These are phyloP conservation scores for Trichopria drosophilae DNA, from an alignment of 2,888 invertebrate genomes.

Conservation along the genomic window DNA sequence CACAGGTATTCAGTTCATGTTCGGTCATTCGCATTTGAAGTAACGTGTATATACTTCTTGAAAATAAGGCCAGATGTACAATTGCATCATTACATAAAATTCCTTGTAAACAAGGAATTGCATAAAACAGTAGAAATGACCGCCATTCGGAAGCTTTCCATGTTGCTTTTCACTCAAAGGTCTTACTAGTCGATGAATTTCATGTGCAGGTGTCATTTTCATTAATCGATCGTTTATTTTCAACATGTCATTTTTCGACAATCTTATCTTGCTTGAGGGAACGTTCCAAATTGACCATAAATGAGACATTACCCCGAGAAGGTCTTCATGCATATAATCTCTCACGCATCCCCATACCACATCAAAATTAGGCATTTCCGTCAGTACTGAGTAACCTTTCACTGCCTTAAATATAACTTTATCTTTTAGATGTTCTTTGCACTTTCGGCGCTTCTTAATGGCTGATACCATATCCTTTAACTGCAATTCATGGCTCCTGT, in stretches of 20 bases:
- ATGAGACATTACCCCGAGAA: not conserved
- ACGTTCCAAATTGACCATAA: not conserved
- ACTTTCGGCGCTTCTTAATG: no score
- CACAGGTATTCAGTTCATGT: not conserved
- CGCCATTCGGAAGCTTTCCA: slow-evolving; percentile 14
- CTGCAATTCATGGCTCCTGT: not conserved
- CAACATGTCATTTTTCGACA: not conserved
- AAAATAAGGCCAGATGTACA: slow-evolving; percentile 4
- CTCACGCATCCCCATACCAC: not conserved
- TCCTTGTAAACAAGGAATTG: slow-evolving; percentile 10
- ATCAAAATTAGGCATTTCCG: not conserved
- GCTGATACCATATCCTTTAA: not conserved
- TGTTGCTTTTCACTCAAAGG: not conserved
- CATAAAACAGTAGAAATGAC: slow-evolving; percentile 7
- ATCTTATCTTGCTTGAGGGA: not conserved
- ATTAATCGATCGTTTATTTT: slow-evolving; percentile 7
- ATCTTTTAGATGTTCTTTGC: not conserved
- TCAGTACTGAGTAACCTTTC: not conserved
- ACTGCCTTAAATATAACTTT: not conserved
- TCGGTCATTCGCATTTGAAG: slow-evolving; percentile 8
- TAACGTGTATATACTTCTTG: slow-evolving; percentile 4
- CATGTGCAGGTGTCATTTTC: slow-evolving; percentile 7
- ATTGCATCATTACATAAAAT: slow-evolving; percentile 6
- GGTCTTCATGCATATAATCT: not conserved
- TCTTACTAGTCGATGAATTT: slow-evolving; percentile 13